Conservation (phyloP, 2,888 invertebrate species). For the Doris montereyensis region DNA sequence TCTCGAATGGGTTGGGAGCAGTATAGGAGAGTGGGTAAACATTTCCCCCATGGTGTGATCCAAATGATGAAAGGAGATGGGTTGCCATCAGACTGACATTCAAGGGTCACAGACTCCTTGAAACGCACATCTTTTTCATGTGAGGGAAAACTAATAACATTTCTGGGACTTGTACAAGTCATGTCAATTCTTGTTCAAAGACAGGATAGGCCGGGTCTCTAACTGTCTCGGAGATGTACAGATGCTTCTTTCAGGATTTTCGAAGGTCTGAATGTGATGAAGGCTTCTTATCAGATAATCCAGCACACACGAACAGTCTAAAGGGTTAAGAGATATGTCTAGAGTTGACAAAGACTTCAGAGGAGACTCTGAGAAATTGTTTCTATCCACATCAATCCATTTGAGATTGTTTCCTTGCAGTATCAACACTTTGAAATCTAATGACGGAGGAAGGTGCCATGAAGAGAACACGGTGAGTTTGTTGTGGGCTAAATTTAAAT, state of each 20-base stretch:
- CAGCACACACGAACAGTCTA: constrained; percentile 63
- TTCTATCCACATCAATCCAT: not conserved
- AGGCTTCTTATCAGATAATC: constrained; percentile 44
- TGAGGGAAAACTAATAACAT: constrained; percentile 4
- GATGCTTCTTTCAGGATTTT: constrained; percentile 37
- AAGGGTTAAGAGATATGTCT: constrained; percentile 54
- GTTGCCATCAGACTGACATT: constrained; percentile 52
- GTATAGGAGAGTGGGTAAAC: constrained; percentile 50
- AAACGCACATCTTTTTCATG: constrained; percentile 36
- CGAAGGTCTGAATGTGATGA: constrained; percentile 39
- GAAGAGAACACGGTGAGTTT: not conserved
- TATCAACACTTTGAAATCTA: not conserved
- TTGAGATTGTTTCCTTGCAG: not conserved
- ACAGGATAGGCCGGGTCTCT: no score
- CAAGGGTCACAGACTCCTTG: constrained; percentile 46
- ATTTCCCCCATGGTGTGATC: constrained; percentile 60
- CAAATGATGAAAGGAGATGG: constrained; percentile 57
- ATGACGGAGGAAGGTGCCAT: not conserved
- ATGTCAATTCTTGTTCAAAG: no score
- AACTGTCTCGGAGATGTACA: constrained; percentile 56
- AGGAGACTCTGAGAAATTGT: constrained; percentile 7
- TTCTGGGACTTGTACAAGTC: constrained; percentile 52
- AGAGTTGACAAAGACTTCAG: constrained; percentile 48
- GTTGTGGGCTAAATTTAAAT: not conserved
- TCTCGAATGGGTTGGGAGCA: constrained; percentile 28